phyloP scores from a whole-genome alignment of 1,140 invertebrate genomes.

The Atta cephalotes region DNA sequence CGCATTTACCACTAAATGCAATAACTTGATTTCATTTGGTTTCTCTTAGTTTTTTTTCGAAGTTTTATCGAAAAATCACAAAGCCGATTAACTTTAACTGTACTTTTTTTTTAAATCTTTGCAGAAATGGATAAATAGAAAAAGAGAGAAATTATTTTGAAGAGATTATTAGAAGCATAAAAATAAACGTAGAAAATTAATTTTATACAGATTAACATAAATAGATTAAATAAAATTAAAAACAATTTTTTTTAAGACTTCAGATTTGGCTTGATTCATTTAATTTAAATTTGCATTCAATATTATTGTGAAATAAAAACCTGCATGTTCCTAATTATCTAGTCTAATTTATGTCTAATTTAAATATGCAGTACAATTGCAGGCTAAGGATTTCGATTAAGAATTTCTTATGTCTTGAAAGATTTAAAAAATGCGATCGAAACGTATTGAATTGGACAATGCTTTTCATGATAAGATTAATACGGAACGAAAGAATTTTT shows the following conservation, averaged over 20 bases:
- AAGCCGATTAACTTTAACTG: neutral
- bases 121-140: neutral
- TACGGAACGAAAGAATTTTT: conserved; percentile 1
- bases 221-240: neutral
- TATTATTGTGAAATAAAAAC: neutral
- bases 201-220: neutral
- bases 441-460: neutral
- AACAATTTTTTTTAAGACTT: neutral
- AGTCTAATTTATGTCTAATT: neutral
- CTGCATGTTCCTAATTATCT: neutral
- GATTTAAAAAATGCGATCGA: neutral
- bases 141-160: neutral
- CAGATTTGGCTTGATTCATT: neutral
- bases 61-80: neutral
- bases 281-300: neutral
- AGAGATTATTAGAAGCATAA: neutral
- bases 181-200: neutral
- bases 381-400: neutral
- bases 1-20: conserved; percentile 20
- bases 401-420: neutral
- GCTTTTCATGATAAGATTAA: neutral
- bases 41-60: neutral
- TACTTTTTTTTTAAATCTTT: neutral
- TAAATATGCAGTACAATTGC: neutral
- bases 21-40: neutral